Evolutionary conservation across 2,888 invertebrate species (phyloP).

Genomic region (Achlya flavicornis): DNA sequence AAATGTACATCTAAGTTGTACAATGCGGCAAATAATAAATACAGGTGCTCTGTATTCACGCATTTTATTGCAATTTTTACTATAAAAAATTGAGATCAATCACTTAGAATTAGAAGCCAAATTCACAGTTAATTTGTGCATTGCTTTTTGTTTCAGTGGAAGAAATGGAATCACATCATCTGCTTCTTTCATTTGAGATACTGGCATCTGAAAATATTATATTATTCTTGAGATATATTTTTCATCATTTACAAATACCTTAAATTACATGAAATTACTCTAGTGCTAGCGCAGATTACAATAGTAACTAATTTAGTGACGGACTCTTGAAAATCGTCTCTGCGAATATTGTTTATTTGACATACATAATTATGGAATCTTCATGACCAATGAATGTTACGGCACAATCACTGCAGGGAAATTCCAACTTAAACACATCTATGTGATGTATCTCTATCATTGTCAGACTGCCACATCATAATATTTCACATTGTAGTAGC

Average conservation of each 20-base stretch:
- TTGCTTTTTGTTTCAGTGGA: conserved; percentile 62
- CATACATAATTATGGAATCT: no score
- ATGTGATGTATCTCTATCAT: no score
- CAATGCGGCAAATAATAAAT: conserved; percentile 1
- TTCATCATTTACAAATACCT: neutral
- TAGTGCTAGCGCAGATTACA: no score
- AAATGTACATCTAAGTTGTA: neutral
- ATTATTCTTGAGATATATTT: neutral
- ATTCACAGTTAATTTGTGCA: conserved; percentile 66
- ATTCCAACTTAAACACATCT: no score
- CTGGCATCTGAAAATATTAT: conserved; percentile 63
- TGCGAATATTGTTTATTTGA: no score
- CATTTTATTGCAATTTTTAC: conserved; percentile 27
- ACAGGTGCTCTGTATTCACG: conserved; percentile 16
- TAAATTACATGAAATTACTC: neutral
- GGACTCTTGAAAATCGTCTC: no score
- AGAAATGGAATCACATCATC: conserved; percentile 74
- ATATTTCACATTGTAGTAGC: no score
- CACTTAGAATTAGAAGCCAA: conserved; percentile 34
- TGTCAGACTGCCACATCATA: no score
- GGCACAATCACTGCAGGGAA: no score
- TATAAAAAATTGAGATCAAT: conserved; percentile 24
- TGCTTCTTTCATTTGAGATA: conserved; percentile 74
- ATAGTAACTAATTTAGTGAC: no score
- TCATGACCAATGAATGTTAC: no score